Percentiles rank a stretch among this genome's conserved stretches.
Conservation (phyloP, 1,140 invertebrate genomes). For the Neodiprion pinetum region DNA sequence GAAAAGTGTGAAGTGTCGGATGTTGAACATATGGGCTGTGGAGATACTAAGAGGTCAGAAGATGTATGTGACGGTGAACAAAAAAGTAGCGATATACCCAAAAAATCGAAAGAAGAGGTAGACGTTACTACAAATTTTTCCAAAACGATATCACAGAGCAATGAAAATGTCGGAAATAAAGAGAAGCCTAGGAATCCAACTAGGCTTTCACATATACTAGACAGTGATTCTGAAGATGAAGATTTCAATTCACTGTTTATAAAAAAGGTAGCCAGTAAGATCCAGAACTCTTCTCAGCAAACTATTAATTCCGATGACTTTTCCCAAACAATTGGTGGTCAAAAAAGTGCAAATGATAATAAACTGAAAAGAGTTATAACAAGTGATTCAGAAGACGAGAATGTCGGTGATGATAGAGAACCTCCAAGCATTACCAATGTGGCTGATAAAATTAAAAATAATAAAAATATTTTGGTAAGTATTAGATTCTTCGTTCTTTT, state of each 20-base stretch:
- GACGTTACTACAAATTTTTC: neutral
- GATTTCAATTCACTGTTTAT: neutral
- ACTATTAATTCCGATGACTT: neutral
- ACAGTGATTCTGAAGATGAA: constrained; percentile 36
- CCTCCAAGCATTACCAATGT: neutral
- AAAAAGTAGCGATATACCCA: neutral
- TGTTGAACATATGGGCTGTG: no score
- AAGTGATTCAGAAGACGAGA: constrained; percentile 33
- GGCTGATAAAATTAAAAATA: neutral
- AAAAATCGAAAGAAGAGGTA: neutral
- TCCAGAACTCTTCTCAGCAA: neutral
- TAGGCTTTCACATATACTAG: constrained; percentile 19
- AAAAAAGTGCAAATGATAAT: constrained; percentile 11
- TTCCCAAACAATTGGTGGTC: constrained; percentile 16
- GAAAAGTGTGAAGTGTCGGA: neutral
- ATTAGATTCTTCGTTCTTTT: neutral
- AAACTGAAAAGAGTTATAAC: constrained; percentile 23
- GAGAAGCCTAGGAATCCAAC: neutral
- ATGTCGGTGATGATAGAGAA: neutral
- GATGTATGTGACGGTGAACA: neutral
- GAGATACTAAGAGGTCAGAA: no score
- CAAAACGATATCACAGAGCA: neutral
- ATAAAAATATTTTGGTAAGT: neutral
- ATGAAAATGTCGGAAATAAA: neutral
- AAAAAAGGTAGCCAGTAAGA: neutral